These are phyloP conservation scores for Cladopsammia gracilis DNA, from an alignment of 64 coral and sea anemone species.

Conservation along the genomic window DNA sequence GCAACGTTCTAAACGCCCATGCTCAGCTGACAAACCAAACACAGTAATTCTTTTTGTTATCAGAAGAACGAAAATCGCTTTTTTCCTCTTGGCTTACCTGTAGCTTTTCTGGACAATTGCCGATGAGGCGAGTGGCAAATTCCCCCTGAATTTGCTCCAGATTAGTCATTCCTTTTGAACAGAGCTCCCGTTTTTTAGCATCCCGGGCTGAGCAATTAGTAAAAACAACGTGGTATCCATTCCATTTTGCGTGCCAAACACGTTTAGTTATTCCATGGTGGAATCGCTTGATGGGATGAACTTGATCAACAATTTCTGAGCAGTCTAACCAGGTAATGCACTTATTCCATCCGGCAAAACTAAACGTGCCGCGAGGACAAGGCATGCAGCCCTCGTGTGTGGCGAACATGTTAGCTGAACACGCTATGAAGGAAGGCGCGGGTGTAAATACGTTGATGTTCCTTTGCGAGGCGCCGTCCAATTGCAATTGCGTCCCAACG, in stretches of 20 bases:
- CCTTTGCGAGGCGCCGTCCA: not conserved
- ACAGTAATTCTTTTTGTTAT: too few relatives aligned
- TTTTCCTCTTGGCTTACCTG: not conserved
- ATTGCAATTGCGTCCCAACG: not conserved
- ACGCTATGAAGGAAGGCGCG: too few relatives aligned
- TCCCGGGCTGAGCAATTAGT: not conserved
- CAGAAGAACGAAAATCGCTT: too few relatives aligned
- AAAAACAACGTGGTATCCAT: not conserved
- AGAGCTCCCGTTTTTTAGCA: not conserved
- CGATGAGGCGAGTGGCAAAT: not conserved
- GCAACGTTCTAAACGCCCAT: too few relatives aligned
- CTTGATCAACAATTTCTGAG: not conserved
- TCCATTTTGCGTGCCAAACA: constrained; percentile 5
- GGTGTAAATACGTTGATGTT: not conserved
- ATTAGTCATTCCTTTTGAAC: not conserved
- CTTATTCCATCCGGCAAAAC: not conserved
- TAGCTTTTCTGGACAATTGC: not conserved
- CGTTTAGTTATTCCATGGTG: constrained; percentile 13
- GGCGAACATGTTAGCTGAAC: not conserved
- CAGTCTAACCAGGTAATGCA: not conserved
- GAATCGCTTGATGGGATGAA: not conserved
- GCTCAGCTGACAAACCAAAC: too few relatives aligned
- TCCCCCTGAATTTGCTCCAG: not conserved
- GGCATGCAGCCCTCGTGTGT: not conserved
- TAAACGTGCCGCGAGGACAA: not conserved